phyloP scores from a whole-genome alignment of 2,113 vertebrate genomes.

The Pachypanchax playfairii region DNA sequence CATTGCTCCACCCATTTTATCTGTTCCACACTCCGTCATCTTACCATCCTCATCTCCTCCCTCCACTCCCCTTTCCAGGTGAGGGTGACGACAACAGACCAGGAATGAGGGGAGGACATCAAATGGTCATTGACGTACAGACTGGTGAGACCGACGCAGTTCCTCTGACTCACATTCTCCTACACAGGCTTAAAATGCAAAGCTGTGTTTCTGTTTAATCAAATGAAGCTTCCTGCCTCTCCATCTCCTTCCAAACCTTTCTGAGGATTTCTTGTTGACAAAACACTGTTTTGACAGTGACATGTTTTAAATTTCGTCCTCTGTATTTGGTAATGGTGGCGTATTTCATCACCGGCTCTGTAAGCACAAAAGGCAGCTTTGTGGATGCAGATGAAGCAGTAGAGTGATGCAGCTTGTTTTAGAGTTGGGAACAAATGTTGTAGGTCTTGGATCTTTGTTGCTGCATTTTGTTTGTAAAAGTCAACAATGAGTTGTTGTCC shows the following conservation, averaged over 20 bases:
- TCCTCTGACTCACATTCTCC: slow-evolving; percentile 40
- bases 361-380: no score
- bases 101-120: slow-evolving; percentile 98
- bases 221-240: neutral
- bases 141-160: slow-evolving; percentile 84
- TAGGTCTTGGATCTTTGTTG: no score
- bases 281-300: slow-evolving; percentile 2
- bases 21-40: slow-evolving; percentile 8
- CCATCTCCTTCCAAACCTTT: neutral
- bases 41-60: slow-evolving; percentile 13
- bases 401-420: no score
- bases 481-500: no score
- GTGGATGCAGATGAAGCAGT: no score
- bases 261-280: neutral
- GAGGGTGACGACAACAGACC: slow-evolving; percentile 95
- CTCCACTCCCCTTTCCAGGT: slow-evolving; percentile 72
- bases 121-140: slow-evolving; percentile 99
- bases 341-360: neutral
- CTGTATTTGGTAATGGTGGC: neutral
- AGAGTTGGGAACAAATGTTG: no score
- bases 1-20: neutral
- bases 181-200: slow-evolving; percentile 7
- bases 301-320: neutral
- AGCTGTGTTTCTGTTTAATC: slow-evolving; percentile 27
- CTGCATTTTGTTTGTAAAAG: no score